These are phyloP conservation scores for Cyrtorhinus lividipennis DNA, from an alignment of 1,140 invertebrate genomes.

Conservation along the genomic window DNA sequence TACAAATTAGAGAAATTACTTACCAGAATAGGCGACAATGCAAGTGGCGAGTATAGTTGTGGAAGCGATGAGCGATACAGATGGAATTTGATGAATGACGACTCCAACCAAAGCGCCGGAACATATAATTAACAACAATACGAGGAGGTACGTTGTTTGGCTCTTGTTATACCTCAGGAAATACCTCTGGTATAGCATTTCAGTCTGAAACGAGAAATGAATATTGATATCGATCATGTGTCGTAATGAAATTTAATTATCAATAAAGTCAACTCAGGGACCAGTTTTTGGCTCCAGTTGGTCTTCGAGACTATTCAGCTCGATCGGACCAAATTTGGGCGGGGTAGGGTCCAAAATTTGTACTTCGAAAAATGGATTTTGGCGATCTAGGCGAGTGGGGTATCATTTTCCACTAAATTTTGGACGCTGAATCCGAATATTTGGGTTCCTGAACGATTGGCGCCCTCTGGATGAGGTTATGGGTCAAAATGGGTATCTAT, in stretches of 20 bases:
- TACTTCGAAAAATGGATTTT: too few relatives aligned
- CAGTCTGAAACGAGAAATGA: slow-evolving; percentile 20
- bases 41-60: not conserved
- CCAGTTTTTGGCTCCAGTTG: too few relatives aligned
- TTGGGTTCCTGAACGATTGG: too few relatives aligned
- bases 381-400: too few relatives aligned
- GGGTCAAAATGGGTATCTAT: too few relatives aligned
- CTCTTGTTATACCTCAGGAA: slow-evolving; percentile 85
- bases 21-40: not conserved
- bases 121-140: slow-evolving; percentile 53
- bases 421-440: too few relatives aligned
- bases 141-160: slow-evolving; percentile 70
- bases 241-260: not conserved
- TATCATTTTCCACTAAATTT: too few relatives aligned
- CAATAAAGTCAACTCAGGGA: not conserved
- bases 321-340: too few relatives aligned
- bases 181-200: slow-evolving; percentile 50
- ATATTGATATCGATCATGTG: not conserved
- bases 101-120: slow-evolving; percentile 39
- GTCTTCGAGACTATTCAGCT: too few relatives aligned
- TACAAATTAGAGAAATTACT: too few relatives aligned
- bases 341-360: too few relatives aligned
- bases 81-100: not conserved
- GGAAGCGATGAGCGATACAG: not conserved
- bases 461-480: too few relatives aligned